Conservation (phyloP, 2,113 vertebrate genomes). For the rabbit (Oryctolagus cuniculus) region mOryCun1.1 NC_091435.1:115234501-115235000, state of each 20-base stretch:
- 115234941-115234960: neutral
- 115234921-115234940: neutral
- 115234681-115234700: neutral
- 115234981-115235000: neutral
- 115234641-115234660: slow-evolving; percentile 29
- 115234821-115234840: neutral
- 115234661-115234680: neutral
- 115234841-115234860: neutral
- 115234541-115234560: neutral
- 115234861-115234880: slow-evolving; percentile 11
- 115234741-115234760: neutral
- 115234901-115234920: neutral
- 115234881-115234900: neutral
- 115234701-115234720: neutral
- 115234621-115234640: neutral
- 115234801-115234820: neutral
- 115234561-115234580: neutral
- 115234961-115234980: neutral
- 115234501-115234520: neutral
- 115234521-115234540: neutral
- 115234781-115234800: neutral
- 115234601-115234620: neutral
- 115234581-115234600: neutral
- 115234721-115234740: neutral
- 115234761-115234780: neutral